These are phyloP conservation scores for Monomorium pharaonis DNA, from an alignment of 1,140 invertebrate genomes.

Conservation along the genomic window DNA sequence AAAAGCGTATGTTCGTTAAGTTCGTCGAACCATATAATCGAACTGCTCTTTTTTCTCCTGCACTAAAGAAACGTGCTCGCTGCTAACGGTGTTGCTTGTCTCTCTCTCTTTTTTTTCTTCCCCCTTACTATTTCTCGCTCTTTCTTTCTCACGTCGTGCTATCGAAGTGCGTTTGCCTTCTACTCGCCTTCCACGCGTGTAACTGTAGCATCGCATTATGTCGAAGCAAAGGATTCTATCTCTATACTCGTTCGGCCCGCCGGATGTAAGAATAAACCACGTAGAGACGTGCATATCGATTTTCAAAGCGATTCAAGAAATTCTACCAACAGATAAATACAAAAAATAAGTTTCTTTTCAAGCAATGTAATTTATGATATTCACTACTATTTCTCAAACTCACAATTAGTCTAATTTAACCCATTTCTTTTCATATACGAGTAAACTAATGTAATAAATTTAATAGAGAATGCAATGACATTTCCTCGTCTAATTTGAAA, in stretches of 20 bases:
- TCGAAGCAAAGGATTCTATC: conserved; percentile 24
- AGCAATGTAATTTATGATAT: not conserved
- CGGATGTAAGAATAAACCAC: conserved; percentile 17
- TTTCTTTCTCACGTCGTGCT: conserved; percentile 22
- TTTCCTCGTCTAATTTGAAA: not conserved
- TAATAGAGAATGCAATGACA: not conserved
- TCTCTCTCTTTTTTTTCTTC: conserved; percentile 39
- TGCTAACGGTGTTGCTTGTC: conserved; percentile 52
- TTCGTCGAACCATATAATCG: conserved; percentile 46
- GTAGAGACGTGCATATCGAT: conserved; percentile 26
- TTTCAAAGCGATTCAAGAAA: not conserved
- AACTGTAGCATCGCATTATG: conserved; percentile 57
- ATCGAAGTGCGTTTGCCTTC: conserved; percentile 30
- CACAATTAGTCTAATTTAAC: not conserved
- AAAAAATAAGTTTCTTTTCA: not conserved
- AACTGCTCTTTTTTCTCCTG: not conserved
- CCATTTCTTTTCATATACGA: not conserved
- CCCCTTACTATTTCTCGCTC: conserved; percentile 36
- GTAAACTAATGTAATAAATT: not conserved
- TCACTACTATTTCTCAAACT: not conserved
- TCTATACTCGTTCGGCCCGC: not conserved
- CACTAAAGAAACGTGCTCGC: conserved; percentile 23
- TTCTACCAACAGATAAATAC: not conserved
- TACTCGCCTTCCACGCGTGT: conserved; percentile 36
- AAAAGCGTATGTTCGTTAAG: not conserved